Base-by-base conservation (phyloP, 1,140 invertebrate species). In the Pollicipes pollicipes region DNA sequence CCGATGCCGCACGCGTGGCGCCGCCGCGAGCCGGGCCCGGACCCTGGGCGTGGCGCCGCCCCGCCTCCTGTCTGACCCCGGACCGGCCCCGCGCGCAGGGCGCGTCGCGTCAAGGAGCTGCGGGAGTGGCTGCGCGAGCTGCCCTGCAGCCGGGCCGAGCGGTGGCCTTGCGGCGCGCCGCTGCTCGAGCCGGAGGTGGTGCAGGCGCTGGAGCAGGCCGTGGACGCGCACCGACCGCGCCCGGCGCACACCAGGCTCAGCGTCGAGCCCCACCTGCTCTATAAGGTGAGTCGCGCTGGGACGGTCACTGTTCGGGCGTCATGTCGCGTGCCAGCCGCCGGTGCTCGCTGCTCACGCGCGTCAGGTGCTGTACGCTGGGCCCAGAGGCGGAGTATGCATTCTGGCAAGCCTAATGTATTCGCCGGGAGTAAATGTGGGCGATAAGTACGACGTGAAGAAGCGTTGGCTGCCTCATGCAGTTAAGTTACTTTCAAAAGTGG, bases 261-360 rank as follows among this genome's bases (percentile, higher is more conserved):
- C 77, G 88, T 93, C 2, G 90, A 90, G 76, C 90, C 91, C 68
- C 85, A 87, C 75, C 80, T 93, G 16, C 77, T 95, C 0, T 88
- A 86, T 77, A 87, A 85, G 80, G 86, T 87, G 70, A 79, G 78
- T 73, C 30, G 71, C n/a, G n/a, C n/a, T n/a, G n/a, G n/a, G n/a
- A n/a, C n/a, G n/a, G n/a, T n/a, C n/a, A n/a, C n/a, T n/a, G n/a
- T n/a, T n/a, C n/a, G n/a, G n/a, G n/a, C n/a, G n/a, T n/a, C n/a
- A n/a, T n/a, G n/a, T n/a, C n/a, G n/a, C n/a, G n/a, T n/a, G n/a
- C n/a, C n/a, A n/a, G n/a, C n/a, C n/a, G n/a, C n/a, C n/a, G n/a
- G n/a, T n/a, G n/a, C n/a, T n/a, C n/a, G n/a, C n/a, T n/a, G n/a
- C n/a, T n/a, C n/a, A n/a, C n/a, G n/a, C n/a, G n/a, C n/a, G n/a